Conservation (phyloP, 2,797 vertebrate species). For the Dendrocincla tyrannina region DNA sequence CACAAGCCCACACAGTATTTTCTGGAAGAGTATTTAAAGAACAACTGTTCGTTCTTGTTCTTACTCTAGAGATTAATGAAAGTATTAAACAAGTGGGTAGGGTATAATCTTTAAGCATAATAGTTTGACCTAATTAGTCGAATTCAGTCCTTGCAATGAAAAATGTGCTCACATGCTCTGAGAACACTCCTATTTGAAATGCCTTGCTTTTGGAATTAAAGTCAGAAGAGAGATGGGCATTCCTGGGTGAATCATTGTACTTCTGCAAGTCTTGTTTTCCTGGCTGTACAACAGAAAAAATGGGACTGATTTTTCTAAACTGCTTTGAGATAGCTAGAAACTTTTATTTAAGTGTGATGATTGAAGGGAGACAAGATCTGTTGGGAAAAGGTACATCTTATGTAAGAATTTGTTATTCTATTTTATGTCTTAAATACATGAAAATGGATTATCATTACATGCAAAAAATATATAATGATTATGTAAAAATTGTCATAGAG, state of each 20-base stretch:
- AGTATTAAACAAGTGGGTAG: slow-evolving; percentile 50
- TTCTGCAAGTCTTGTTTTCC: neutral
- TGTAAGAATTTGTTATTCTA: neutral
- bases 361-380: neutral
- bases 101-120: slow-evolving; percentile 48
- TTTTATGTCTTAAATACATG: neutral
- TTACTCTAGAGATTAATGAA: slow-evolving; percentile 43
- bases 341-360: neutral
- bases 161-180: neutral
- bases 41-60: slow-evolving; percentile 47
- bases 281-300: slow-evolving; percentile 1
- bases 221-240: neutral
- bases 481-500: neutral
- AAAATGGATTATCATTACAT: neutral
- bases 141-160: slow-evolving; percentile 26
- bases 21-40: slow-evolving; percentile 55
- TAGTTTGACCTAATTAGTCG: slow-evolving; percentile 54
- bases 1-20: slow-evolving; percentile 53
- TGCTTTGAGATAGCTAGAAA: neutral
- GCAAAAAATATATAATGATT: neutral
- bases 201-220: neutral
- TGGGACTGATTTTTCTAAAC: neutral
- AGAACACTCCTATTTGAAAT: neutral
- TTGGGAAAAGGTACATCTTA: neutral
- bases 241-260: neutral